Evolutionary conservation across 2,113 vertebrate genomes (phyloP), one percentile per base, ranked within the genome.

Genomic region (Xenotilapia longispinis): DNA sequence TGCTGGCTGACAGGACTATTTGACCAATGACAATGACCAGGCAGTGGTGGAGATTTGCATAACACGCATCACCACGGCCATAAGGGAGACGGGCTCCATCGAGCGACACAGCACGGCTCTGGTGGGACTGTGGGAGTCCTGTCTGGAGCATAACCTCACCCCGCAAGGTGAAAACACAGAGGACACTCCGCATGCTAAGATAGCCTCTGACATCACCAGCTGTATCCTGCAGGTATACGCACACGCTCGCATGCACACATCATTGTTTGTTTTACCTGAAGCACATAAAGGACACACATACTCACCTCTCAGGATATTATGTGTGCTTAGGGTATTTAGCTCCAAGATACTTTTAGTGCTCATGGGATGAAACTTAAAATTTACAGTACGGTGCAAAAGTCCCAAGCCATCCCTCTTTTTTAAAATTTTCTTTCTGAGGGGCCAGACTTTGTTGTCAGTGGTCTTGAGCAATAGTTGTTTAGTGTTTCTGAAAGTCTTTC

Each of bases 11-110:
- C 91, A 99, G 99, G 98, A 99, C 96, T 99, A 99, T 91, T 94
- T 97, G 93, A 98, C 92, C 90, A 99, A 98, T 8, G 97, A 97
- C 96, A 99, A 99, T 0, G 97, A 99, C 96, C 99, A 99, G 95
- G 98, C 98, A 0, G 98, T 99, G 92, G 98, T 99, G 90, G 99
- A 99, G 93, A 99, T 99, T 94, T 99, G 98, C 93, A 96, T 99
- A 91, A 99, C 97, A 0, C 96, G 98, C 40, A 98, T 99, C 92
- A 99, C 99, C 57, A 97, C 98, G 2, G 99, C 99, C 78, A 97
- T 99, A 84, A 95, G 98, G 79, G 98, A 98, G 90, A 99, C 98
- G 0, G 94, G 97, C 0, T 98, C 98, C 36, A 98, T 99, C 3
- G 97, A 98, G 5, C 96, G 87, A 19, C 99, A 99, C 0, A 97